phyloP scores from a whole-genome alignment of 2,888 invertebrate genomes.

The Brachylomia viminalis region DNA sequence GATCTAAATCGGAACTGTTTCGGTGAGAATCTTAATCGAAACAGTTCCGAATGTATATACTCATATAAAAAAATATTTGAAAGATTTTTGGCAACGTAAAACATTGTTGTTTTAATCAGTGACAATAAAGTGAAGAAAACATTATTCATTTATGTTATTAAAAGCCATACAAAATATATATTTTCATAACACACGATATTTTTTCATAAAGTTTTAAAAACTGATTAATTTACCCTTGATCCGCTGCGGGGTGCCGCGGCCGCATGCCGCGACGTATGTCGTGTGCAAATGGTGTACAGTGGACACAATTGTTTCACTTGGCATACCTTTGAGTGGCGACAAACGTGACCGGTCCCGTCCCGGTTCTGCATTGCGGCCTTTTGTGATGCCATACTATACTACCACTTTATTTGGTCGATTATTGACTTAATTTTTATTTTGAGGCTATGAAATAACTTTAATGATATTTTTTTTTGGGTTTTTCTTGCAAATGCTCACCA shows the following conservation, averaged over 20 bases:
- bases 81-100: neutral
- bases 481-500: too few relatives aligned
- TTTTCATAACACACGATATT: neutral
- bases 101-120: neutral
- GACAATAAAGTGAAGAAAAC: neutral
- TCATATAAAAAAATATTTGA: too few relatives aligned
- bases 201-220: neutral
- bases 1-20: too few relatives aligned
- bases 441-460: neutral
- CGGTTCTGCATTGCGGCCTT: conserved; percentile 65
- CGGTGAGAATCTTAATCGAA: too few relatives aligned
- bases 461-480: neutral
- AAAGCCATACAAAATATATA: neutral
- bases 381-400: conserved; percentile 31
- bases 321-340: conserved; percentile 50
- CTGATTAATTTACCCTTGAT: conserved; percentile 36
- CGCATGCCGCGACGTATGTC: conserved; percentile 14
- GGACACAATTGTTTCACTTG: conserved; percentile 47
- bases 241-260: conserved; percentile 3
- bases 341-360: conserved; percentile 47
- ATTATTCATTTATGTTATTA: too few relatives aligned
- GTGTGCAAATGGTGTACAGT: conserved; percentile 28
- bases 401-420: conserved; percentile 22
- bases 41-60: too few relatives aligned
- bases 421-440: conserved; percentile 1